Evolutionary conservation across 2,888 invertebrate species (phyloP).

Genomic region (Spodoptera exigua): DNA sequence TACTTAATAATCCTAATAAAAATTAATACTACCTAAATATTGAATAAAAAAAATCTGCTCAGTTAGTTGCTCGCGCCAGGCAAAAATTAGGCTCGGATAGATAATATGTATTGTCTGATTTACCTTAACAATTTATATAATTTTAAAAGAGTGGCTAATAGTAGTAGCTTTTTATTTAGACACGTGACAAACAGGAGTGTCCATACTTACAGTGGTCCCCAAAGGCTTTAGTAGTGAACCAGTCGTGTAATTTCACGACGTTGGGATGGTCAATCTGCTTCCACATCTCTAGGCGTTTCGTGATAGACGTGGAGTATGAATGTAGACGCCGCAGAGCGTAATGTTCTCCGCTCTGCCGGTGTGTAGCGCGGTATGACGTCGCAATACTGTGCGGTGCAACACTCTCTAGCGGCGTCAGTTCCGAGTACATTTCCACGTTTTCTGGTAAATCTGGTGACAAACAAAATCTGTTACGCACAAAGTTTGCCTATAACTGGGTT

Average conservation of each 20-base stretch:
- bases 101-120: no score
- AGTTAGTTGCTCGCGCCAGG: no score
- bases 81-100: no score
- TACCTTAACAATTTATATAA: no score
- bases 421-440: slow-evolving; percentile 97
- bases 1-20: no score
- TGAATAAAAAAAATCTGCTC: no score
- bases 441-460: slow-evolving; percentile 92
- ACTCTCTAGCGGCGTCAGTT: slow-evolving; percentile 95
- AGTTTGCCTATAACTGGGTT: no score
- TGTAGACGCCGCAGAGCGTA: slow-evolving; percentile 97
- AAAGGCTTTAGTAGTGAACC: slow-evolving; percentile 98
- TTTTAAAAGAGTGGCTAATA: no score
- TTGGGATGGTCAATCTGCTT: slow-evolving; percentile 98
- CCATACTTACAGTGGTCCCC: slow-evolving; percentile 96
- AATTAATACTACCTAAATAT: no score
- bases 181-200: not conserved
- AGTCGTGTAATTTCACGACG: slow-evolving; percentile 96
- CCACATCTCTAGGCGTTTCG: slow-evolving; percentile 98
- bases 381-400: slow-evolving; percentile 92
- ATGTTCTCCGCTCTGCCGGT: slow-evolving; percentile 95
- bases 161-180: no score
- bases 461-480: not conserved
- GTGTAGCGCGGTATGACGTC: slow-evolving; percentile 96
- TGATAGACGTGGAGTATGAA: slow-evolving; percentile 93